phyloP scores from a whole-genome alignment of 1,140 invertebrate genomes.

The Zophobas morio region DNA sequence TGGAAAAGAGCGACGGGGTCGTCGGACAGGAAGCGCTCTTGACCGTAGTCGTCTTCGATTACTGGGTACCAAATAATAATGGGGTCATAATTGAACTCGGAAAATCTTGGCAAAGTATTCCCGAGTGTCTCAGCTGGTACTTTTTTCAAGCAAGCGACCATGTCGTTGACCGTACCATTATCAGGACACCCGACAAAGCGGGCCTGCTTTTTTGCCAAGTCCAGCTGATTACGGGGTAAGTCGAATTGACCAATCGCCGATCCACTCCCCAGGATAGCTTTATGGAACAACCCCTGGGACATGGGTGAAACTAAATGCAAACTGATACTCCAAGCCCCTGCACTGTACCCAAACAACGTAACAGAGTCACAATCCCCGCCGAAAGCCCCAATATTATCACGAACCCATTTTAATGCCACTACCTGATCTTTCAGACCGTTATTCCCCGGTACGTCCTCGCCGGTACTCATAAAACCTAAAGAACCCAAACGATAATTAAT shows the following conservation, averaged over 20 bases:
- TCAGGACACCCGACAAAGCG: conserved; percentile 76
- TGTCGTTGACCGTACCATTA: conserved; percentile 68
- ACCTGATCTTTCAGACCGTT: conserved; percentile 84
- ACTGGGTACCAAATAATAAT: conserved; percentile 77
- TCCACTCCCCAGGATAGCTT: conserved; percentile 78
- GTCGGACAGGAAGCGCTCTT: conserved; percentile 76
- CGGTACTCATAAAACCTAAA: conserved; percentile 78
- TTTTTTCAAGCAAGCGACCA: conserved; percentile 76
- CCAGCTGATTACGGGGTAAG: conserved; percentile 70
- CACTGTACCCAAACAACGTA: conserved; percentile 79
- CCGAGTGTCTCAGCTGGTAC: conserved; percentile 71
- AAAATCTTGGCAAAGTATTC: conserved; percentile 69
- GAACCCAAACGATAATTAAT: conserved; percentile 72
- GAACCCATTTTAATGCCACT: conserved; percentile 79
- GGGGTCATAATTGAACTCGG: conserved; percentile 73
- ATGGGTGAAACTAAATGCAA: conserved; percentile 80
- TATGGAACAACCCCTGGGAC: conserved; percentile 78
- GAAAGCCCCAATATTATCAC: conserved; percentile 79
- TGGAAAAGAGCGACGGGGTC: conserved; percentile 74
- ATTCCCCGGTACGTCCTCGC: conserved; percentile 77
- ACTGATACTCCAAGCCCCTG: conserved; percentile 76
- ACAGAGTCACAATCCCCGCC: conserved; percentile 81
- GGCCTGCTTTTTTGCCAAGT: conserved; percentile 78
- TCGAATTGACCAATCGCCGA: conserved; percentile 74
- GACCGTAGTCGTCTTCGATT: conserved; percentile 78